Evolutionary conservation across 2,113 vertebrate genomes (phyloP).

Genomic region (Fregata magnificens): DNA sequence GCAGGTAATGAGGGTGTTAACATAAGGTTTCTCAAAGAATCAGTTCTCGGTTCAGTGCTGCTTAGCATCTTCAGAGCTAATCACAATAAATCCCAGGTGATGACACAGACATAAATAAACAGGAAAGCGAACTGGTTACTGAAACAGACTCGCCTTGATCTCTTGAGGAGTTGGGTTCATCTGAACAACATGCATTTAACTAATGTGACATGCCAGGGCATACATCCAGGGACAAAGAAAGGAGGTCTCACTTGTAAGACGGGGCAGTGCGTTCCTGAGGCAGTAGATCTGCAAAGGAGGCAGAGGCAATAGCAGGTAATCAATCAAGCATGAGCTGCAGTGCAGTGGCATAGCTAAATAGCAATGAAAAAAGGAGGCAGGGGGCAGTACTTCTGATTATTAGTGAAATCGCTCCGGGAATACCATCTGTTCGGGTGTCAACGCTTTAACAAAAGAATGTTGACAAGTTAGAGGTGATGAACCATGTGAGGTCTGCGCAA

Average conservation of each 20-base stretch:
- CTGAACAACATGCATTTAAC: background rate
- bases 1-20: background rate
- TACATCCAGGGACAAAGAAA: background rate
- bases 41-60: background rate
- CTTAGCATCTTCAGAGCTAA: background rate
- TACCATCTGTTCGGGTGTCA: constrained; percentile 36
- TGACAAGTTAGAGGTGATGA: background rate
- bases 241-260: background rate
- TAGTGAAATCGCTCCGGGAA: background rate
- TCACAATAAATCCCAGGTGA: background rate
- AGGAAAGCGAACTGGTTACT: background rate
- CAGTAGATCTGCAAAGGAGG: background rate
- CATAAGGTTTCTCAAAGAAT: background rate
- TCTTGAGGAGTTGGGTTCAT: background rate
- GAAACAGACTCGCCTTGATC: background rate
- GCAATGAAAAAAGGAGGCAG: background rate
- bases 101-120: background rate
- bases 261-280: background rate
- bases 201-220: background rate
- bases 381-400: constrained; percentile 34
- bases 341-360: background rate
- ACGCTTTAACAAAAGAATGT: background rate
- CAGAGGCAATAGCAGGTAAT: constrained; percentile 7
- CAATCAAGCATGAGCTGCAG: background rate
- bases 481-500: background rate